Base-by-base conservation (phyloP, 1,140 invertebrate genomes). In the Pogonognathellus flavescens region DNA sequence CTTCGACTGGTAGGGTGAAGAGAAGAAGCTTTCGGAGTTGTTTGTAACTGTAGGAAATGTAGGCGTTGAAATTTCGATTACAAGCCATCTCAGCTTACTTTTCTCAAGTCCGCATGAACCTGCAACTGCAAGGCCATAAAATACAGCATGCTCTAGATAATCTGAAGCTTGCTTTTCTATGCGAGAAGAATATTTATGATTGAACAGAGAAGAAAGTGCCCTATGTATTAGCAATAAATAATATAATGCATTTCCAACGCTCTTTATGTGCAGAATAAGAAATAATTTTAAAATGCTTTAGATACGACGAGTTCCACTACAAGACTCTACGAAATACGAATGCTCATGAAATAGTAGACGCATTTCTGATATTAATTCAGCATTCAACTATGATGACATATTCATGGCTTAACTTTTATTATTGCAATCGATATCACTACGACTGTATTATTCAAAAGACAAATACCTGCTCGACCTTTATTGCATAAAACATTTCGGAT, bases 41-140 rank as follows among this genome's bases (percentile, higher is more conserved):
- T 18, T 20, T 22, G 11, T 20, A 20, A n/a, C 7, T 22, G 22
- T 60, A 60, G 59, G 7, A 9, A 16, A 10, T 18, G 57, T 60
- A 18, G 59, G 59, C 18, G 59, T 60, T 60, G 59, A 60, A 60
- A 60, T 60, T 60, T 60, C 59, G 59, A 60, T 60, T 60, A 60
- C 59, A 60, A 60, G 22, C 22, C 59, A 18, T 11, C 22, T 60
- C 59, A 18, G 8, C 22, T 60, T n/a, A 60, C 59, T 60, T 41
- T 60, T 60, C 59, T 60, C n/a, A 41, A 41, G 31, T 60, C 59
- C 59, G 59, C 59, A 60, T 60, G n/a, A 18, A 60, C 59, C 22
- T 60, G 9, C 59, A 60, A 60, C 31, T 41, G 31, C 31, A 41
- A 20, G 59, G 18, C 59, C 59, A 60, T 60, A 60, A 60, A 60